Evolutionary conservation across 2,113 vertebrate species (phyloP), one percentile per base, ranked within the genome.

Genomic region (Noturus placidus): DNA sequence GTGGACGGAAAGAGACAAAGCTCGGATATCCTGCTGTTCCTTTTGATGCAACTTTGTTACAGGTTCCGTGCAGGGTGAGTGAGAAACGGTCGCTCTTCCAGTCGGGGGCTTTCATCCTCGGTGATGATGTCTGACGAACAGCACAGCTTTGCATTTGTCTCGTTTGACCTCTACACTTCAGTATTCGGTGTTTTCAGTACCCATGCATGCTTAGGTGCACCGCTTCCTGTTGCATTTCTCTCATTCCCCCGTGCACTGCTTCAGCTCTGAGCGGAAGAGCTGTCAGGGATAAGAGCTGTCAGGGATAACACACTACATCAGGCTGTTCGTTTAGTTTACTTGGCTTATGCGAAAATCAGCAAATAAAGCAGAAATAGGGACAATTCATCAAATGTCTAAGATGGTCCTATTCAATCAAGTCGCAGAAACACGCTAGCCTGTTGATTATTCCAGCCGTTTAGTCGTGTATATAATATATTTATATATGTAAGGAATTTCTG

Each of bases 41-140:
- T 72, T 91, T 95, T 94, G 90, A 96, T 95, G 95, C 92, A 94
- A 95, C 92, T 93, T 91, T 92, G 93, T 89, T 91, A 88, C 89
- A 93, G 92, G 91, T 92, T 92, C 80, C 92, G 92, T 87, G 86
- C 93, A 90, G 91, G 95, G 95, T 95, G 92, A 95, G 93, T 86
- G 27, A n/a, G n/a, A 86, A 88, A 82, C 63, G 20, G 63, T 17
- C 8, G 65, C 42, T 30, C 27, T 19, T 84, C 8, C 11, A 13
- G 14, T 50, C 52, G 7, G 19, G 19, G 78, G 11, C 56, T 57
- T 30, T 88, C 63, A 65, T 82, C 82, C 30, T 20, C 46, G 56
- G 33, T 42, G 56, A 0, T 82, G 79, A 27, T 42, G 79, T 61
- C 56, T 14, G 56, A 0, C 35, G 11, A 19, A n/a, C 46, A 2